phyloP scores from a whole-genome alignment of 2,797 vertebrate species.

The Lacerta agilis region DNA sequence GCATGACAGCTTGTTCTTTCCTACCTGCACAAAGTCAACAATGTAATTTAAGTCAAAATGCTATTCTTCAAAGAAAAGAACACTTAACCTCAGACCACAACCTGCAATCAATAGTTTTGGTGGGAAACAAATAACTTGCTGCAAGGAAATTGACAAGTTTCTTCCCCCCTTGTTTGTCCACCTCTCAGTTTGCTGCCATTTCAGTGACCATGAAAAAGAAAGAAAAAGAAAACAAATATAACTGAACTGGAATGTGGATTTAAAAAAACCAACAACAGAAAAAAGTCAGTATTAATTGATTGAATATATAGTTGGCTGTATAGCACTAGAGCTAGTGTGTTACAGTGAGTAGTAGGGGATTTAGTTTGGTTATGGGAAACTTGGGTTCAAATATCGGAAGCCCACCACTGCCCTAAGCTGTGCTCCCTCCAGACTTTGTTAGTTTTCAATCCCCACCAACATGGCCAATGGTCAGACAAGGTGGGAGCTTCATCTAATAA shows the following conservation, averaged over 20 bases:
- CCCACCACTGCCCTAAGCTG: not conserved
- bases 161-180: slow-evolving; percentile 43
- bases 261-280: slow-evolving; percentile 32
- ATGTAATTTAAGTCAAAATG: slow-evolving; percentile 21
- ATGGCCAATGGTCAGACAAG: no score
- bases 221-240: not conserved
- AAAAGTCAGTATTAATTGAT: slow-evolving; percentile 33
- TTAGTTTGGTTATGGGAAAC: not conserved
- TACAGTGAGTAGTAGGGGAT: not conserved
- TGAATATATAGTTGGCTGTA: slow-evolving; percentile 40
- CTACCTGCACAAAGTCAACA: slow-evolving; percentile 17
- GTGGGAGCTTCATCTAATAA: no score
- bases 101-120: slow-evolving; percentile 10
- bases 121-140: slow-evolving; percentile 15
- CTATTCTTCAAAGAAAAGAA: slow-evolving; percentile 18
- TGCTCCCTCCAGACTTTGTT: no score
- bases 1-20: not conserved
- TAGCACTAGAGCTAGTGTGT: not conserved
- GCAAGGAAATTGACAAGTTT: slow-evolving; percentile 41
- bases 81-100: slow-evolving; percentile 7
- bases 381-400: not conserved
- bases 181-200: slow-evolving; percentile 24
- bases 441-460: no score
- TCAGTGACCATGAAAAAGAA: slow-evolving; percentile 15
- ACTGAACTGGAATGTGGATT: slow-evolving; percentile 41